These are phyloP conservation scores for Lottia scabra DNA, from an alignment of 2,888 invertebrate genomes.

Conservation along the genomic window DNA sequence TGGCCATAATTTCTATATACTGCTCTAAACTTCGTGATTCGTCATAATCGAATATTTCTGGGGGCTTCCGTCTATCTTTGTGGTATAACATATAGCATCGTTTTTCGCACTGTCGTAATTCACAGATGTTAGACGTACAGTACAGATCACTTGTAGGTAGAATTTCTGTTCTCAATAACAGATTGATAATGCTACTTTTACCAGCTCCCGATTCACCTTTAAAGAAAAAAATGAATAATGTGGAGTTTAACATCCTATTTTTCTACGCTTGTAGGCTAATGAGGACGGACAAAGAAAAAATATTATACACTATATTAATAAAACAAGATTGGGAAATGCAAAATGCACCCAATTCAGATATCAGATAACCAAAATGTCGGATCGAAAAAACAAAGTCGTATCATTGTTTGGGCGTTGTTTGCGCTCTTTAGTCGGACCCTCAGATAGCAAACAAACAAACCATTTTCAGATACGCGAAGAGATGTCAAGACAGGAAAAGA, in stretches of 20 bases:
- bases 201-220: constrained; percentile 60
- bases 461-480: too few species aligned
- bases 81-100: constrained; percentile 34
- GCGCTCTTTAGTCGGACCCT: too few species aligned
- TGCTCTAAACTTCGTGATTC: constrained; percentile 6
- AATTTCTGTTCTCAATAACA: constrained; percentile 47
- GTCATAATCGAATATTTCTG: constrained; percentile 12
- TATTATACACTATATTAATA: not conserved
- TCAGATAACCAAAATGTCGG: too few species aligned
- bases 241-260: too few species aligned
- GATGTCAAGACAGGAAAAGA: too few species aligned
- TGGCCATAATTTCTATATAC: constrained; percentile 31
- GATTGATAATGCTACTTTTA: constrained; percentile 58
- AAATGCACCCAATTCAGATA: too few species aligned
- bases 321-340: too few species aligned
- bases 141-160: constrained; percentile 48
- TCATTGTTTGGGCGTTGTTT: too few species aligned
- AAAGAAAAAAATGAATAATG: not conserved
- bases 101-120: constrained; percentile 37
- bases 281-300: too few species aligned
- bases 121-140: constrained; percentile 53
- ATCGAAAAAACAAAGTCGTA: too few species aligned
- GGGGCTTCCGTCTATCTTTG: constrained; percentile 1
- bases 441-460: too few species aligned
- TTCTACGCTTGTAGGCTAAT: too few species aligned